Evolutionary conservation across 2,888 invertebrate genomes (phyloP), one percentile per base, ranked within the genome.

Genomic region (Leucoptera coffeella): DNA sequence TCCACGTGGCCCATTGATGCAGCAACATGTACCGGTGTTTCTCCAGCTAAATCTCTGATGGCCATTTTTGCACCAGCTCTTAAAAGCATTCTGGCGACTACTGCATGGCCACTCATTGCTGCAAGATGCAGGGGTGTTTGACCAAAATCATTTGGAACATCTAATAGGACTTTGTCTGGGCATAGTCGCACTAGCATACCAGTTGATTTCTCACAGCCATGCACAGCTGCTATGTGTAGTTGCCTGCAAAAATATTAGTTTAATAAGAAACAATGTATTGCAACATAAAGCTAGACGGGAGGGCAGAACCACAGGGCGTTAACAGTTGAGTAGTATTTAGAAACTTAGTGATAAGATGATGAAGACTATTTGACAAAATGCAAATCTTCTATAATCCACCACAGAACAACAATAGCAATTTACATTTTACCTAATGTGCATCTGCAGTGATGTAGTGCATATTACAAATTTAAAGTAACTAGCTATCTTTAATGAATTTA

Each of bases 41-140:
- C 88, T 3, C 94, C 94, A 31, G 75, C 62, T 27, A 77, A 59
- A 47, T 92, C 89, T 25, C 87, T 71, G 24, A 75, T 62, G 20
- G 64, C 72, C 3, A 80, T 62, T 38, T 75, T 50, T 12, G 90
- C 90, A 11, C 93, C 93, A 2, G 87, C 87, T 14, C 82, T 73
- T 14, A 93, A 75, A 30, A 94, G 67, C 62, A 83, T 78, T 34
- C 90, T 73, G 2, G 82, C 80, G 24, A 93, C 76, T 23, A 76
- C 73, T 19, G 82, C 73, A 49, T 91, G 85, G 7, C 78, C 74
- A 20, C 84, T 85, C 36, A 87, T 64, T 2, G 88, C 87, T 0
- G 93, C 89, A 33, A 93, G 61, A 59, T 94, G 93, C n/a, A 94
- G 59, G 0, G 92, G 82, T 2, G 91, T 84, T 42, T 86, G 82